phyloP scores from a whole-genome alignment of 2,888 invertebrate species.

The Oscheius onirici region DNA sequence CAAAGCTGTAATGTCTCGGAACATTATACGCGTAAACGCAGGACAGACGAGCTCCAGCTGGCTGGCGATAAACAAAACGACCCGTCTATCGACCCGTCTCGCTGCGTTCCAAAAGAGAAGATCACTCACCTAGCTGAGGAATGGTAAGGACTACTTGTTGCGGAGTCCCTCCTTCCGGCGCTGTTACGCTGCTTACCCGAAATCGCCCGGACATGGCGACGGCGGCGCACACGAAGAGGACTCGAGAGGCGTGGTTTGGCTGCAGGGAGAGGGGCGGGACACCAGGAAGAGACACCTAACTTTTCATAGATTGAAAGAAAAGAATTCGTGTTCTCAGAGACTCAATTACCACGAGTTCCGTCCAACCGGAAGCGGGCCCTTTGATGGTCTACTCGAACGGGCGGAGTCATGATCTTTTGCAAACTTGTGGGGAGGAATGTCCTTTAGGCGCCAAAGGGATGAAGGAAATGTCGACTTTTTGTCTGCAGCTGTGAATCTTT shows the following conservation, averaged over 20 bases:
- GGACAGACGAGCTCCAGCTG: constrained; percentile 1
- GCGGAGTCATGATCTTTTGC: too few relatives aligned
- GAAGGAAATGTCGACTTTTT: too few relatives aligned
- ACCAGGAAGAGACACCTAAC: neutral
- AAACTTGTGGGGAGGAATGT: too few relatives aligned
- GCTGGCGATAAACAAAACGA: constrained; percentile 22
- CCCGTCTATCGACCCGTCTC: constrained; percentile 15
- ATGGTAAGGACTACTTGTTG: constrained; percentile 21
- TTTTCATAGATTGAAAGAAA: neutral
- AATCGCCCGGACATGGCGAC: constrained; percentile 28
- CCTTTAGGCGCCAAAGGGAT: too few relatives aligned
- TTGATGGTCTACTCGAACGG: too few relatives aligned
- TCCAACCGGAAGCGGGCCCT: too few relatives aligned
- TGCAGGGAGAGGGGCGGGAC: neutral
- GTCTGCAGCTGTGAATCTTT: too few relatives aligned
- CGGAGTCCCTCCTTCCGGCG: constrained; percentile 8
- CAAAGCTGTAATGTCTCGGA: constrained; percentile 2
- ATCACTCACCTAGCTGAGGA: constrained; percentile 17
- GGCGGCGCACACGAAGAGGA: neutral
- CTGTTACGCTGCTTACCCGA: constrained; percentile 21
- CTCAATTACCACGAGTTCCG: neutral
- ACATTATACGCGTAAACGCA: constrained; percentile 11
- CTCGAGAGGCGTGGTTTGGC: constrained; percentile 1
- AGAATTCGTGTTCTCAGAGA: neutral
- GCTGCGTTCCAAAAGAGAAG: neutral